phyloP scores from a whole-genome alignment of 2,888 invertebrate species.

The Rapana venosa region DNA sequence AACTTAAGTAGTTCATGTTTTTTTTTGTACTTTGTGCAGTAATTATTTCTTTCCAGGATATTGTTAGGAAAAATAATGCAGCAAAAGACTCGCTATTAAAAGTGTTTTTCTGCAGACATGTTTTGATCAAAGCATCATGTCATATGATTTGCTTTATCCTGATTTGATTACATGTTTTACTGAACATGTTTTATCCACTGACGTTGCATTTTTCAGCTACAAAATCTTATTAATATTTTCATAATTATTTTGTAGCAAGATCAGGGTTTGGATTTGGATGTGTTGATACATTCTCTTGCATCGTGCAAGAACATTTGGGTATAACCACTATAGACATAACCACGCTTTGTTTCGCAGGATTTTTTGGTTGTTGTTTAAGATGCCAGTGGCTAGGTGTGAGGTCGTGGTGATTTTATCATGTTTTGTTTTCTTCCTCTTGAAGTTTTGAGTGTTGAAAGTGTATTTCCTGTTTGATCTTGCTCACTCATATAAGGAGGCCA shows the following conservation, averaged over 20 bases:
- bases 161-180: slow-evolving; percentile 4
- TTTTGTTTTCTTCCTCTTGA: too few relatives aligned
- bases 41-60: slow-evolving; percentile 8
- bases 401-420: too few relatives aligned
- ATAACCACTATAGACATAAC: background rate
- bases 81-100: background rate
- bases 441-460: too few relatives aligned
- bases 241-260: background rate
- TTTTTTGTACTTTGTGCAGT: background rate
- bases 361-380: background rate
- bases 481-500: too few relatives aligned
- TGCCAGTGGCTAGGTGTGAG: background rate
- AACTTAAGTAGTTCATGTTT: background rate
- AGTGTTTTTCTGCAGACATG: slow-evolving; percentile 30
- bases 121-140: background rate
- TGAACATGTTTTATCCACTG: slow-evolving; percentile 6
- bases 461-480: too few relatives aligned
- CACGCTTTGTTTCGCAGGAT: background rate
- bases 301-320: background rate
- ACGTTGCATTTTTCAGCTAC: background rate
- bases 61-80: background rate
- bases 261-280: background rate
- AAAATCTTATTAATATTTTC: background rate
- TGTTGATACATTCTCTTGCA: slow-evolving; percentile 7
- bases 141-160: background rate